Conservation (phyloP, 2,113 vertebrate species). For the Erinaceus europaeus region DNA sequence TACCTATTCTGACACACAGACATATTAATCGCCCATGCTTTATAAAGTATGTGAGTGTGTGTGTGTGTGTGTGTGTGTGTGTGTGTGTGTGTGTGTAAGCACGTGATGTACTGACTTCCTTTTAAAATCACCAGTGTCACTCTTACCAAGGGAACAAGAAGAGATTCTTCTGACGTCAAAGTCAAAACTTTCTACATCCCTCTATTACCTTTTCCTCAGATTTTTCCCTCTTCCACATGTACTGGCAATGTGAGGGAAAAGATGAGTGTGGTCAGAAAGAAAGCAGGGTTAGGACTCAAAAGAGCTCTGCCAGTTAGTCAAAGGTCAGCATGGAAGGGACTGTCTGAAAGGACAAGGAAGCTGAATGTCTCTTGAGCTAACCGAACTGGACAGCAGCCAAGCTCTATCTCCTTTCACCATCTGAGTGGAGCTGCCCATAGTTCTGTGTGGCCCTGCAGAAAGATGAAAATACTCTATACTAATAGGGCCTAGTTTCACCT, state of each 20-base stretch:
- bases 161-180: background rate
- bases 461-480: slow-evolving; percentile 9
- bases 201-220: background rate
- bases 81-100: too few species aligned
- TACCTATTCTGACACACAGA: background rate
- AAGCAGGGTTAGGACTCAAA: background rate
- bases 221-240: background rate
- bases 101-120: background rate
- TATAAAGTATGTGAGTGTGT: background rate
- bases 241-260: background rate
- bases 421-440: background rate
- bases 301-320: slow-evolving; percentile 18
- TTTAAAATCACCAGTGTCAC: slow-evolving; percentile 2
- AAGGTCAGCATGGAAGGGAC: slow-evolving; percentile 37
- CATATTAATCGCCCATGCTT: background rate
- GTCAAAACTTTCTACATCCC: background rate
- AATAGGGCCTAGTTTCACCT: background rate
- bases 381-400: slow-evolving; percentile 27
- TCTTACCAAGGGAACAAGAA: background rate
- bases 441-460: background rate
- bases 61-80: too few species aligned
- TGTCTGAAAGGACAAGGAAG: slow-evolving; percentile 24
- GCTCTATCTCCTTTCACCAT: background rate
- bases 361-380: slow-evolving; percentile 2
- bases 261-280: background rate